Base-by-base conservation (phyloP, 2,888 invertebrate genomes). In the Orchesella flavescens region DNA sequence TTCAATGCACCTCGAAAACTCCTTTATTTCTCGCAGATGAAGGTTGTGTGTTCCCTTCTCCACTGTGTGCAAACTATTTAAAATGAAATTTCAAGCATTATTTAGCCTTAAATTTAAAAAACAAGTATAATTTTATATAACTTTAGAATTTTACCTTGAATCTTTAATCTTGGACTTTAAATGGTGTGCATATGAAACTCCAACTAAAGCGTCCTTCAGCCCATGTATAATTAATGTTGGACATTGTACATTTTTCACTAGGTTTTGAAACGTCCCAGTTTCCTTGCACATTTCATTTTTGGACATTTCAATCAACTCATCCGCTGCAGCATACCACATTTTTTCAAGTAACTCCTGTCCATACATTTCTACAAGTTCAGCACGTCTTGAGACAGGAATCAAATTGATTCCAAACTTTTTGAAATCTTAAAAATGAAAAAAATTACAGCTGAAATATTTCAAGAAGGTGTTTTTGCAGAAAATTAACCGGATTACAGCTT, bases 11-110 rank as follows among this genome's bases (percentile, higher is more conserved):
- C 7, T 34, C 3, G 7, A 2, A 34, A 34, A 34, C 34, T 34
- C 34, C 2, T 34, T 2, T 7, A 7, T 34, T 34, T 34, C 34
- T 7, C 34, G 2, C 7, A 34, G 7, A 7, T 34, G 34, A 34
- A 97, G 92, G 89, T 96, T 96, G 90, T 97, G 97, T 88, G 95
- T 95, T 9, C 96, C 97, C 10, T 96, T 93, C 1, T 94, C 94
- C 88, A 95, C 94, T 46, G 93, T 91, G 88, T 94, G 91, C 84
- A 95, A 90, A 86, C 95, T 95, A 90, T 83, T 93, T 93, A 87
- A 85, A 84, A 44, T 19, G 13, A 49, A 69, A 59, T 13, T 19
- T 21, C 4, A 12, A n/a, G n/a, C n/a, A n/a, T 21, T 10, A 17
- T 2, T 10, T 1, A 59, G 17, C 4, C 4, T 12, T 59, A 49